Percentiles rank a stretch among this genome's conserved stretches.
These are phyloP conservation scores for Riparia riparia DNA, from an alignment of 2,113 vertebrate species.

Conservation along the genomic window DNA sequence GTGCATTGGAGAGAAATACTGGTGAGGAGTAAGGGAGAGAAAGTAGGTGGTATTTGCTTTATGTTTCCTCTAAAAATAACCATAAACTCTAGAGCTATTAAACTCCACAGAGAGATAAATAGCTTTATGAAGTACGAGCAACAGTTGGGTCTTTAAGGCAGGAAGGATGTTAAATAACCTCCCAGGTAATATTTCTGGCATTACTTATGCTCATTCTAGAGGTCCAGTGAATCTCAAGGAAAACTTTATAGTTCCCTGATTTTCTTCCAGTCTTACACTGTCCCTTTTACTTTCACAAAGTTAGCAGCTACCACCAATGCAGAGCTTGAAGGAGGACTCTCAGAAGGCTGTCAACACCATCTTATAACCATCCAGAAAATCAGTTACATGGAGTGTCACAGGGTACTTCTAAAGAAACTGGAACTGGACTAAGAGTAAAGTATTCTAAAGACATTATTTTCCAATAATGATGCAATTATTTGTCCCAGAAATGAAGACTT, in stretches of 20 bases:
- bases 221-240: neutral
- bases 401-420: neutral
- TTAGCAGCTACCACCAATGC: neutral
- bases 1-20: neutral
- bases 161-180: neutral
- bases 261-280: neutral
- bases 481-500: neutral
- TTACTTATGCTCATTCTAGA: neutral
- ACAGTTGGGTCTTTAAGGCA: neutral
- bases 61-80: neutral
- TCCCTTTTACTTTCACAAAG: neutral
- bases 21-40: neutral
- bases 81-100: neutral
- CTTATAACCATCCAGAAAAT: neutral
- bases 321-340: neutral
- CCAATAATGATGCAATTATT: neutral
- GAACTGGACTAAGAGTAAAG: neutral
- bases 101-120: neutral
- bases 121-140: neutral
- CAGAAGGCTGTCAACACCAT: neutral
- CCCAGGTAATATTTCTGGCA: neutral
- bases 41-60: neutral
- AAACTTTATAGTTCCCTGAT: neutral
- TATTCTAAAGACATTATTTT: neutral
- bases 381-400: fast-evolving